Base-by-base conservation (phyloP, 64 coral and sea anemone genomes). In the Montipora capricornis region DNA sequence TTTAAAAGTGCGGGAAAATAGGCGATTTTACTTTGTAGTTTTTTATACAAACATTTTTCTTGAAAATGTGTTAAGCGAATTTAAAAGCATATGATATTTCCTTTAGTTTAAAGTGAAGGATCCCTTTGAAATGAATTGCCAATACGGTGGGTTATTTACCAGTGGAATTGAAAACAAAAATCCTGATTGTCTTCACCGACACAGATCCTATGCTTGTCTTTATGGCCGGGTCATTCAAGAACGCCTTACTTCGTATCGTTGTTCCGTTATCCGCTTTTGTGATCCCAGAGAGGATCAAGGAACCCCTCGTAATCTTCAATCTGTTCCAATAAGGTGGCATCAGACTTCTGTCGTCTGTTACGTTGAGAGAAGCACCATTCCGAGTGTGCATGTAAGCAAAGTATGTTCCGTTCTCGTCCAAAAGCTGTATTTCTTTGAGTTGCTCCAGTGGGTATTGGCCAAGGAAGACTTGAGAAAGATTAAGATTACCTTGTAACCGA, bases 241-340 rank as follows among this genome's bases (percentile, higher is more conserved):
- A 19, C 20, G 20, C 68, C 20, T 24, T 5, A 24, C 4, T 24
- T 22, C 17, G 4, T 20, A 71, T 71, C 16, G 5, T 9, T n/a
- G 68, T 71, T 4, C 68, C 68, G 3, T 71, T 71, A 24, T 71
- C 19, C 5, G 68, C 20, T 24, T 24, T 71, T 5, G n/a, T 10
- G 5, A 71, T 20, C 5, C 20, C 20, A n/a, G 4, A 5, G 4
- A 71, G 8, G 5, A 71, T 71, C 19, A 71, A 26, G 19, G 68
- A 71, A 4, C 68, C 68, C 4, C 14, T 5, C 5, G 3, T 8
- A 71, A 71, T 5, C 68, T 8, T 5, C n/a, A 71, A 24, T 14
- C 79, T 59, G 79, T 59, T 81, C 79, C 79, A 81, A 12, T 57
- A 60, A 81, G n/a, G 5, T 59, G 79, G 20, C 22, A 29, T 11